Evolutionary conservation across 2,113 vertebrate species (phyloP), one percentile per base, ranked within the genome.

Genomic region (Actenoides hombroni): DNA sequence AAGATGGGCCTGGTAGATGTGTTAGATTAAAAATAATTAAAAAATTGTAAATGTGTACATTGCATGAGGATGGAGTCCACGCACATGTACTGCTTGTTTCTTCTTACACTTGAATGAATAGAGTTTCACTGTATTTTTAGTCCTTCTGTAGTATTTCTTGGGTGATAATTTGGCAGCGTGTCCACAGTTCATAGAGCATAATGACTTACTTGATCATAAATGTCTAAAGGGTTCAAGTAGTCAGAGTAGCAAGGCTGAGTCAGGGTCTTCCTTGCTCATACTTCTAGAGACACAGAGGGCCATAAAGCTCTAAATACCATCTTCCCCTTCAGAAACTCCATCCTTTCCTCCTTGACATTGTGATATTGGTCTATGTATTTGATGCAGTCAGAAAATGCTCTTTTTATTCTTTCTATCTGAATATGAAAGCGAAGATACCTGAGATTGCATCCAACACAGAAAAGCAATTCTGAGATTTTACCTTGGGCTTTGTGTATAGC

Each of bases 171-270:
- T 91, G 59, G 24, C 49, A 60, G 14, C 35, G 6, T 86, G 56
- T 10, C 31, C 7, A 24, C 29, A 65, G 37, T 40, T 85, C 29
- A 48, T 76, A 9, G 24, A 76, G 17, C 18, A 19, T 61, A 73
- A 73, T 0, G 1, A 67, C 19, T 53, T 54, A 25, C 0, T 40
- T 74, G n/a, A 24, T 51, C 2, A 0, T 63, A 28, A 69, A 28
- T 29, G 31, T 67, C 39, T 77, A 20, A 86, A 70, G 17, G 18
- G 40, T 56, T 16, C 28, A 77, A 44, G 37, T 16, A 70, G 37
- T 59, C 33, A 48, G 46, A 63, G 29, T 29, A 56, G 11, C 51
- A 86, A 40, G 31, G 23, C 33, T 69, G 76, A 48, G 29, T 74
- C 60, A 83, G 33, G 37, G 6, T 78, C 49, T 60, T 84, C 20